Evolutionary conservation across 1,140 invertebrate genomes (phyloP), one percentile per base, ranked within the genome.

Genomic region (Papilio polytes): DNA sequence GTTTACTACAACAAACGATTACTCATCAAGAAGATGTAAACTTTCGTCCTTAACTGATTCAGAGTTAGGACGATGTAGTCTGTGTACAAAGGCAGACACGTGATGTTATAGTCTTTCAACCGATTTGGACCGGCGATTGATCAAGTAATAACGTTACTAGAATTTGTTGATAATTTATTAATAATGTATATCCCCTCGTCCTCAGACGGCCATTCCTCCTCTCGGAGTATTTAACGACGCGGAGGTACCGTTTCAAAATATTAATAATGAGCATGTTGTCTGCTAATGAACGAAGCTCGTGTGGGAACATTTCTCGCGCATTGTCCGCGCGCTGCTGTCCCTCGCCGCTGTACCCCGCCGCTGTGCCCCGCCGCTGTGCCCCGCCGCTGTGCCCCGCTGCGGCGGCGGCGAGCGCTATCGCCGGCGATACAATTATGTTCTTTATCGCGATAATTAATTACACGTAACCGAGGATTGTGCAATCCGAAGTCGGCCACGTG

Each of bases 191-290:
- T 31, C 18, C 22, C 22, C 56, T 59, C n/a, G 56, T 59, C n/a
- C 59, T 22, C 59, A 26, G 22, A 20, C 41, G 63, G 44, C 74
- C 22, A 31, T 26, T 31, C 74, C 26, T 36, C 74, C 51, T 80
- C 80, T 59, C 79, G 78, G 59, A 56, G 78, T 80, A 80, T 84
- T 78, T 84, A 80, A 82, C 80, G 63, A 31, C 84, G 86, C 84
- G 81, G 83, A 86, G 77, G 56, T 93, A 93, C 92, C 92, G 92
- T 93, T 93, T 88, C 89, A 85, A 89, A 91, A 91, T 93, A 92
- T 90, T 92, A 93, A 91, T 93, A 93, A 90, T 88, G 87, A 87
- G 87, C 85, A 84, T 81, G 81, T 80, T 81, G 85, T 85, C 85
- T 87, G 89, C 88, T 93, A 93, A 92, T 89, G 91, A 91, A 89